Evolutionary conservation across 2,797 vertebrate species (phyloP).

Genomic region (Streptopelia turtur): DNA sequence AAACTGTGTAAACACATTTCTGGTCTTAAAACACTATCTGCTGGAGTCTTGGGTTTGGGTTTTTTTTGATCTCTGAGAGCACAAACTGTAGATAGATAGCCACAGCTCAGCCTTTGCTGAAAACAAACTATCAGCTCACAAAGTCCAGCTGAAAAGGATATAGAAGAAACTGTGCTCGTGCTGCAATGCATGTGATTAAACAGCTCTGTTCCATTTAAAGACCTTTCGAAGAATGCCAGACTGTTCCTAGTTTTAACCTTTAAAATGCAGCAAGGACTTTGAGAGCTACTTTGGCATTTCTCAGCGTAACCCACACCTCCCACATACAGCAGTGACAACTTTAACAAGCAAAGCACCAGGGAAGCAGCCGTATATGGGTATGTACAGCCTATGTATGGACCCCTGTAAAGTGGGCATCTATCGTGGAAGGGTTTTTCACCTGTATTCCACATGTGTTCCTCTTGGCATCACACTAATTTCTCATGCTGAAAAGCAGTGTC

Average conservation of each 20-base stretch:
- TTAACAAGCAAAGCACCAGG: not conserved
- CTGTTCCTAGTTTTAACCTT: conserved; percentile 65
- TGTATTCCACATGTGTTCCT: not conserved
- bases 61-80: not conserved
- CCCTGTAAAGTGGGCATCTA: not conserved
- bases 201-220: conserved; percentile 48
- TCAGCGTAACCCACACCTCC: conserved; percentile 65
- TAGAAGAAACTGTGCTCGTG: not conserved
- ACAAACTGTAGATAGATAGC: not conserved
- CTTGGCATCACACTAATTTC: not conserved
- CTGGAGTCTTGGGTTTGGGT: not conserved
- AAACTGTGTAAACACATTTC: not conserved
- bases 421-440: not conserved
- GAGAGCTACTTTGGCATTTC: conserved; percentile 47
- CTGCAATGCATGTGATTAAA: conserved; percentile 38
- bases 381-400: not conserved
- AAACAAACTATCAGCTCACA: not conserved
- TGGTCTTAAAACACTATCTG: not conserved
- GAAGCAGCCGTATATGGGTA: not conserved
- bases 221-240: conserved; percentile 26
- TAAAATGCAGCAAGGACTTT: conserved; percentile 55
- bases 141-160: not conserved
- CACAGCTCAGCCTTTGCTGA: not conserved
- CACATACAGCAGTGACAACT: conserved; percentile 33
- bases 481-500: not conserved